Base-by-base conservation (phyloP, 2,113 vertebrate genomes). In the Atherinomorus stipes region DNA sequence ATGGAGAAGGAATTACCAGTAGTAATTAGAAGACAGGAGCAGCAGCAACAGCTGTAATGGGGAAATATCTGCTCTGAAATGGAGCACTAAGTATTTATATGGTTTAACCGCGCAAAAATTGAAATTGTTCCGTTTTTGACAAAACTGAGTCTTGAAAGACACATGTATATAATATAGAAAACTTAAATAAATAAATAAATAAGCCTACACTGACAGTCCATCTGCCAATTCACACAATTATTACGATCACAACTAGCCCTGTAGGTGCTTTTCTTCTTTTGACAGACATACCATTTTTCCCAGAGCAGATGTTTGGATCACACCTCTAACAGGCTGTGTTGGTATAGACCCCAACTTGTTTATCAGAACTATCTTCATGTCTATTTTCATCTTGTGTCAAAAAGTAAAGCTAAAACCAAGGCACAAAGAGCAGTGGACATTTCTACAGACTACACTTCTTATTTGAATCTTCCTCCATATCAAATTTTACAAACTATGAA, bases 301-400 rank as follows among this genome's bases (percentile, higher is more conserved):
- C 71, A 80, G 62, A 82, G 74, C 81, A 88, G 81, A 87, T 88
- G 84, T 84, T 84, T 67, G 74, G 80, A 83, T 78, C 64, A 60
- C 79, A 76, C 68, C 66, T 78, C 42, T 0, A n/a, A 59, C 54
- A 66, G 50, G 45, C 76, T 84, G 62, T 57, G 72, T 67, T 73
- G 66, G 62, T n/a, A n/a, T n/a, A n/a, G 56, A 88, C 87, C 78
- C 70, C 77, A 87, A 62, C 64, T 78, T 71, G 65, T 73, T 81
- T 66, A 45, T 79, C 73, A 87, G 67, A 79, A 75, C 78, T 62
- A 57, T 66, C 74, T 71, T 74, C 40, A 60, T 37, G 26, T 74
- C 78, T 79, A 82, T 88, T 85, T 89, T 74, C 40, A 54, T 31
- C 42, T 28, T 74, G 74, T 79, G 78, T 81, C 50, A 86, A 83